A percentile compares a stretch with the other conserved stretches of the same genome.
Evolutionary conservation across 23 tunicate genomes (phyloP).

Genomic region (Diplosoma virens): DNA sequence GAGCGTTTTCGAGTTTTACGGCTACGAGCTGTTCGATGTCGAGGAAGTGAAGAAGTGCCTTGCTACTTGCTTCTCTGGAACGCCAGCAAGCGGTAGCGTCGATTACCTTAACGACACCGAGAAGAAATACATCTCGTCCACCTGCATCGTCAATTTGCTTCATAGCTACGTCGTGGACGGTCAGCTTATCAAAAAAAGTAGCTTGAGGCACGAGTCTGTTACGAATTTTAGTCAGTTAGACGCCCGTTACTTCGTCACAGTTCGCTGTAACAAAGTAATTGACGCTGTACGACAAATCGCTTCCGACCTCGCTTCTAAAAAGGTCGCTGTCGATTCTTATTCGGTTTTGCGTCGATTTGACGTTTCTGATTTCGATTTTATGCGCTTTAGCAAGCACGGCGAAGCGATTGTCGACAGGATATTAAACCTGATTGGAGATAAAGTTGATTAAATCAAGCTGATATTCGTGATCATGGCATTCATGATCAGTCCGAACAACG

Average conservation of each 20-base stretch:
- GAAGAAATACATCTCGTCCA: not conserved
- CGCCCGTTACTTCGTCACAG: slow-evolving; percentile 34
- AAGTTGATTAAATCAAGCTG: no score
- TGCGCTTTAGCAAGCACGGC: slow-evolving; percentile 28
- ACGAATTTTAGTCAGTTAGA: slow-evolving; percentile 41
- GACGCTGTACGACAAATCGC: not conserved
- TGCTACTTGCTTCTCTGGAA: not conserved
- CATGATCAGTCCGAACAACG: no score
- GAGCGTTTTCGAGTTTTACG: slow-evolving; percentile 5
- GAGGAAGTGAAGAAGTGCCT: not conserved
- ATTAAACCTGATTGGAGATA: no score
- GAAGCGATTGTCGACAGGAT: not conserved
- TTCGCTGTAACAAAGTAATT: not conserved
- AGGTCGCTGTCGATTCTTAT: not conserved
- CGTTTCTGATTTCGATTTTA: slow-evolving; percentile 22
- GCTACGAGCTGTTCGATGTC: slow-evolving; percentile 35
- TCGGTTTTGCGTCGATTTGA: not conserved
- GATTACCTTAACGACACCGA: not conserved
- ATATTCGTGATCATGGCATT: no score
- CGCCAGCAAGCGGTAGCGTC: not conserved
- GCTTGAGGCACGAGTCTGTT: slow-evolving; percentile 23
- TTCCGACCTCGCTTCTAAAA: not conserved
- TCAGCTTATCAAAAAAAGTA: slow-evolving; percentile 17
- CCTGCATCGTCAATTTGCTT: not conserved
- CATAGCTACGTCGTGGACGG: slow-evolving; percentile 26